Base-by-base conservation (phyloP, 64 coral and sea anemone genomes). In the Montipora efflorescens region DNA sequence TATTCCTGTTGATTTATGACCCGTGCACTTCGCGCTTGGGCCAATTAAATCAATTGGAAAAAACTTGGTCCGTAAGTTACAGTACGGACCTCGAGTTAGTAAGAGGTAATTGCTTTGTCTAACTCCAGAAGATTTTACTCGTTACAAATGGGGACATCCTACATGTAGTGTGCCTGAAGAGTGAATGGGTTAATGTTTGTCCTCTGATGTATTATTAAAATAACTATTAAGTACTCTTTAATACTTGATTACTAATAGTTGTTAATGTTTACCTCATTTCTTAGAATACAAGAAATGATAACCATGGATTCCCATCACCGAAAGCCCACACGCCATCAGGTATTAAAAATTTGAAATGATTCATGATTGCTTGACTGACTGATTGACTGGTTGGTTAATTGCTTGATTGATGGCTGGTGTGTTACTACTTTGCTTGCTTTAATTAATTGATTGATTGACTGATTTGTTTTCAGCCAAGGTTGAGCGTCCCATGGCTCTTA, bases 401-500 rank as follows among this genome's bases (percentile, higher is more conserved):
- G 7, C 7, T 67, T 67, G 62, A 67, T 67, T 13, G 62, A 67
- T 67, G 62, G 15, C 15, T 79, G 4, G 18, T 28, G 36, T 0
- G 49, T 15, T 89, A 36, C 0, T 36, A 36, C 36, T 36, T 36
- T 36, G 36, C 36, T 73, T 73, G 16, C 0, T 7, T 59, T 9
- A 13, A 59, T 59, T 7, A 9, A 59, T 67, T 67, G 62, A 67
- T 67, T 13, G 62, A 67, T 67, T 67, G 62, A 67, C 15, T 79
- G 4, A 28, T 28, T 55, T 0, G 49, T 15, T 92, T 67, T 2
- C 71, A 97, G 95, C 44, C 13, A 97, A 74, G 61, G 79, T 75
- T 88, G 95, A 94, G 74, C 77, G 92, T 59, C 92, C 88, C 53
- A 77, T 93, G 76, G 90, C 83, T 19, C 89, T 92, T 20, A 97